Evolutionary conservation across 2,888 invertebrate species (phyloP).

Genomic region (Electrophaes corylata): DNA sequence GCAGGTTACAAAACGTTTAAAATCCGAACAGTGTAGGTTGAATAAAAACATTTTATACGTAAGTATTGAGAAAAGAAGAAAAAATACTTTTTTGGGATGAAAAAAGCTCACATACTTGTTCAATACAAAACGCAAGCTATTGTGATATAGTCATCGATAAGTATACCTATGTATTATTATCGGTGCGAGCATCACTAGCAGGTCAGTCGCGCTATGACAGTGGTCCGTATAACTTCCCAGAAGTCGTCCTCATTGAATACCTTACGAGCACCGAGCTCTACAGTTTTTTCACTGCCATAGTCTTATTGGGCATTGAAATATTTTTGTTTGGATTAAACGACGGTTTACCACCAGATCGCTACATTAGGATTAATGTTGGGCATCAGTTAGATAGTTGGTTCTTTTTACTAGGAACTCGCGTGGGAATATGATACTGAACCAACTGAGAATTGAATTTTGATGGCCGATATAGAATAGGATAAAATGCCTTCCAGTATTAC

Average conservation of each 20-base stretch:
- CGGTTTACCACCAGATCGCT: constrained; percentile 73
- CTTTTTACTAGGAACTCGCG: constrained; percentile 61
- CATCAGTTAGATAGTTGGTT: constrained; percentile 66
- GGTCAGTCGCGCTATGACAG: constrained; percentile 77
- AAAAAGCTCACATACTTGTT: too few relatives aligned
- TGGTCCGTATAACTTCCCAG: constrained; percentile 77
- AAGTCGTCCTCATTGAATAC: constrained; percentile 79
- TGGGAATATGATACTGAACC: constrained; percentile 55
- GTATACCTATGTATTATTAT: constrained; percentile 39
- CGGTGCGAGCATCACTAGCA: constrained; percentile 58
- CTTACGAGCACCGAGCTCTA: constrained; percentile 67
- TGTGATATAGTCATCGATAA: constrained; percentile 37
- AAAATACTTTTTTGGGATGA: too few relatives aligned
- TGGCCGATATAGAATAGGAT: constrained; percentile 48
- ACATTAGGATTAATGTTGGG: constrained; percentile 82
- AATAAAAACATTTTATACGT: too few relatives aligned
- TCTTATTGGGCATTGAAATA: constrained; percentile 82
- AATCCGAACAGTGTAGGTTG: too few relatives aligned
- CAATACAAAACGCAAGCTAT: too few relatives aligned
- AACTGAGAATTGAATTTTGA: constrained; percentile 53
- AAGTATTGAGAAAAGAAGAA: too few relatives aligned
- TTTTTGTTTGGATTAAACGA: constrained; percentile 82
- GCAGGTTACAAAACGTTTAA: too few relatives aligned
- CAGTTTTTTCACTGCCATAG: constrained; percentile 72
- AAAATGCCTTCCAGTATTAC: constrained; percentile 53